phyloP scores from a whole-genome alignment of 2,113 vertebrate genomes.

The Zootoca vivipara region DNA sequence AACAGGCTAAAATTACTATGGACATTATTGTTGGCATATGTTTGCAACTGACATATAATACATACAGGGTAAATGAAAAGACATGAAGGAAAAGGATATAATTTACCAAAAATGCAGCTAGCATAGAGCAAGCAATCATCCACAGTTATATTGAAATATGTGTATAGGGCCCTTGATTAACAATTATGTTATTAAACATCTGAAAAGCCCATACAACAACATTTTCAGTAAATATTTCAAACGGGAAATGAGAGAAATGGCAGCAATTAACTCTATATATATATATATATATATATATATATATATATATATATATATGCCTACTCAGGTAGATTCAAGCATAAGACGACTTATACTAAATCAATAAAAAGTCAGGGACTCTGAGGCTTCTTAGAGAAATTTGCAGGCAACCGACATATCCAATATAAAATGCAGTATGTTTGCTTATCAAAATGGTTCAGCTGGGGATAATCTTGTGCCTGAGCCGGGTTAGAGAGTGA shows the following conservation, averaged over 20 bases:
- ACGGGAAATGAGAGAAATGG: neutral
- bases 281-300: no score
- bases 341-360: constrained; percentile 31
- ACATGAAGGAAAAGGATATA: neutral
- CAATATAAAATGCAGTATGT: constrained; percentile 3
- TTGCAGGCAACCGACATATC: neutral
- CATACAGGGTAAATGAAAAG: constrained; percentile 21
- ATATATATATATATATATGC: no score
- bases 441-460: constrained; percentile 5
- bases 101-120: neutral
- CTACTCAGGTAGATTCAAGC: constrained; percentile 11
- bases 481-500: constrained; percentile 13
- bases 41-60: neutral
- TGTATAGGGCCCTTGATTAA: neutral
- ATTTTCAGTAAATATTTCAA: neutral
- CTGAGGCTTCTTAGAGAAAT: neutral
- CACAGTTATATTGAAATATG: neutral
- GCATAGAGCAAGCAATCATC: neutral
- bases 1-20: neutral
- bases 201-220: neutral
- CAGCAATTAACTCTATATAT: neutral
- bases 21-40: neutral
- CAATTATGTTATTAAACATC: neutral
- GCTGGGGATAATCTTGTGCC: neutral
- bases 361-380: neutral